Base-by-base conservation (phyloP, 1,140 invertebrate species). In the Limonius californicus region DNA sequence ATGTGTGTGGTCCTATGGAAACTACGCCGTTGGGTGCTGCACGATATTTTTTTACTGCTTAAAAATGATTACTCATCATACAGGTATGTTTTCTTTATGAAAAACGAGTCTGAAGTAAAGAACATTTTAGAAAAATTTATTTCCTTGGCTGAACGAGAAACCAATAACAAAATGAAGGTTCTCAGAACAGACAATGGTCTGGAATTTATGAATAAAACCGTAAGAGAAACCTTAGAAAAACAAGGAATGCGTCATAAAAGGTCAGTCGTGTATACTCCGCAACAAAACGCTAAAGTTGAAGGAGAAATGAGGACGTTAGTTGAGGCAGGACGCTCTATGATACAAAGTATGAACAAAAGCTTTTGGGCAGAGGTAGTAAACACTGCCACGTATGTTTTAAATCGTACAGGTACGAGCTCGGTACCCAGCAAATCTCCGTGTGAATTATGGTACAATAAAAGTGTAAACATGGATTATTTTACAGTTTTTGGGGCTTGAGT, bases 241-340 rank as follows among this genome's bases (percentile, higher is more conserved):
- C 8, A 15, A 8, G 58, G 58, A 16, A 59, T 54, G 3, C 59
- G 8, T 57, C 54, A 58, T 77, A 8, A 64, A 70, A 57, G 47
- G 42, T 32, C 42, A 50, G 53, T 76, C 70, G 7, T 72, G 76
- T 81, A 81, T 61, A 78, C 74, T 2, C 77, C 80, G 0, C 62
- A 84, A 67, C 74, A 81, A 62, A 84, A 83, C 68, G 79, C 79
- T 6, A 66, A 66, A 19, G 71, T 73, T n/a, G 81, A 81, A 62
- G 59, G 72, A 45, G 73, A 77, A 61, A 80, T 72, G 23, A 57
- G 78, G 61, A 79, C 72, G 7, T 12, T 79, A 27, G 72, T 79
- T 12, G 79, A 82, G 71, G 70, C 71, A 23, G 78, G 77, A 18
- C 66, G 74, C 62, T 74, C 74, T 11, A 70, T 75, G 66, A 32